phyloP scores from a whole-genome alignment of 2,888 invertebrate genomes.

The Neoascia interrupta region DNA sequence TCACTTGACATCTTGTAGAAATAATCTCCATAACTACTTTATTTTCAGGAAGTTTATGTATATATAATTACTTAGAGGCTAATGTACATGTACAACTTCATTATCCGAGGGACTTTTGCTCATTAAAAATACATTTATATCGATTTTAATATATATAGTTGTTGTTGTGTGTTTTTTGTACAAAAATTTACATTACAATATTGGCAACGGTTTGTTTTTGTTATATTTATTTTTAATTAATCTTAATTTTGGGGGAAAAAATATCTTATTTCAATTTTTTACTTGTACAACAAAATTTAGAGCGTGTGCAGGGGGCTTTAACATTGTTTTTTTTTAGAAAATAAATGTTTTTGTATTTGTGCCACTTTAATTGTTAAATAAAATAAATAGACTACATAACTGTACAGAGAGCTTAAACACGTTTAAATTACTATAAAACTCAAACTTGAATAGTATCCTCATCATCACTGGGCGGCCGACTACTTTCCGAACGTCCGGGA shows the following conservation, averaged over 20 bases:
- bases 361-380: constrained; percentile 41
- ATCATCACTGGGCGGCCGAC: constrained; percentile 78
- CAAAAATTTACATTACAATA: constrained; percentile 68
- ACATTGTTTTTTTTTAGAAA: not conserved
- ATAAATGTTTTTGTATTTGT: constrained; percentile 43
- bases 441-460: constrained; percentile 80
- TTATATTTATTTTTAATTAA: constrained; percentile 2
- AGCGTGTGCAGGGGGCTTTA: constrained; percentile 35
- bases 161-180: constrained; percentile 61
- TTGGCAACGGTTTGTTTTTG: constrained; percentile 63
- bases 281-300: constrained; percentile 28
- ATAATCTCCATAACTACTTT: constrained; percentile 39
- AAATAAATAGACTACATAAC: constrained; percentile 66
- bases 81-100: constrained; percentile 15
- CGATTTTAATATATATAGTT: constrained; percentile 44
- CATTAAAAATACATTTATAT: constrained; percentile 52
- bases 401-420: constrained; percentile 57
- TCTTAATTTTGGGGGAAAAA: constrained; percentile 24
- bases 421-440: constrained; percentile 69
- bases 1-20: constrained; percentile 56
- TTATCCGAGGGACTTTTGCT: constrained; percentile 3
- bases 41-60: not conserved
- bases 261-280: constrained; percentile 21
- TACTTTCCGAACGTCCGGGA: constrained; percentile 79
- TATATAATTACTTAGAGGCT: constrained; percentile 19